Evolutionary conservation across 2,113 vertebrate species (phyloP), one percentile per base, ranked within the genome.

Genomic region (Xenus cinereus): DNA sequence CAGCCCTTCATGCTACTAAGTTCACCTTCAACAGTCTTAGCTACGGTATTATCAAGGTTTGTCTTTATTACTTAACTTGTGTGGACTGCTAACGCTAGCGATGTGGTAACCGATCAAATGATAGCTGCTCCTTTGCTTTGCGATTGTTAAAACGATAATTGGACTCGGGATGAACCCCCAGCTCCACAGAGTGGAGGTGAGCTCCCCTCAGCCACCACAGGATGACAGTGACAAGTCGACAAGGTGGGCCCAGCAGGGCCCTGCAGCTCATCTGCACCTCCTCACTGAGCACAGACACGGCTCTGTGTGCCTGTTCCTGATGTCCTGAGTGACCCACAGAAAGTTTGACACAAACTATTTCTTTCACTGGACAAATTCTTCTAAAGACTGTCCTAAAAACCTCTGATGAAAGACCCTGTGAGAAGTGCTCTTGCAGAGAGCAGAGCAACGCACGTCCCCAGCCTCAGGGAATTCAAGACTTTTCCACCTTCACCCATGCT

Each of bases 41-140:
- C 33, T 45, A 7, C 13, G 4, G 2, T 2, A 9, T 17, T 0
- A n/a, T 26, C 51, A 51, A 56, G 43, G 15, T 51, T n/a, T 30
- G 26, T 24, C 39, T 46, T 51, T 28, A 0, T 15, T 15, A 39
- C 15, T 69, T 8, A 33, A 17, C 59, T 28, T 14, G 12, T 1
- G 2, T 0, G 6, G 41, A 33, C 24, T 74, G 21, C 48, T 19
- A 15, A 53, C 1, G 9, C 48, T 4, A n/a, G 6, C 1, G 16
- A 10, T 5, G 15, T 3, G 33, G 48, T 4, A 37, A 63, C 4
- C 7, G 21, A 9, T 5, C 63, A 41, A 51, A 37, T 3, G 16
- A 7, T 3, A 67, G 26, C 37, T 28, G 50, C 2, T 57, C 1
- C 1, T 27, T 43, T 32, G 35, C 22, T 39, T 76, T 22, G 4